Conservation (phyloP, 2,888 invertebrate genomes). For the Cryptosula pallasiana region DNA sequence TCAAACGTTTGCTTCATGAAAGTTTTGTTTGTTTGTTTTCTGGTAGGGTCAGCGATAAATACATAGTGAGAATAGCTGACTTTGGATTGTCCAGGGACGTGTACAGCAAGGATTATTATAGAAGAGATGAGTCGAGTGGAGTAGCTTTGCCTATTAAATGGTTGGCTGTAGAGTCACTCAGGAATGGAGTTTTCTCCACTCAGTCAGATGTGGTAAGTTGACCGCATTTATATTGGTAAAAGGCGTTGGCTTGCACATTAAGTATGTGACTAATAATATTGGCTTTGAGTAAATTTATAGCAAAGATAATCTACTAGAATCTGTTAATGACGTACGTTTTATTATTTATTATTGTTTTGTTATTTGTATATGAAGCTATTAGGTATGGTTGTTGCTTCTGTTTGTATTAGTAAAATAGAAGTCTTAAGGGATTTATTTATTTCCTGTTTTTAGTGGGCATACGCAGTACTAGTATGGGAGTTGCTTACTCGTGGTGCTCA, state of each 20-base stretch:
- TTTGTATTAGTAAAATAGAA: no score
- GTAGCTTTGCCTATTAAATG: constrained; percentile 56
- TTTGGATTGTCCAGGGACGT: constrained; percentile 60
- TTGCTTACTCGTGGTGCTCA: constrained; percentile 55
- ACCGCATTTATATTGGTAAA: neutral
- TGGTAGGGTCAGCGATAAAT: constrained; percentile 54
- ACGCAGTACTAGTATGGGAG: constrained; percentile 56
- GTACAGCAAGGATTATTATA: constrained; percentile 57
- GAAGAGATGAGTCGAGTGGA: constrained; percentile 54
- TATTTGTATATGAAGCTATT: no score
- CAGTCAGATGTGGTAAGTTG: constrained; percentile 55
- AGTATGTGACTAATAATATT: no score
- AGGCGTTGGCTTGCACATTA: no score
- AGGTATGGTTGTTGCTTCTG: no score
- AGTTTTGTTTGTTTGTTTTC: neutral
- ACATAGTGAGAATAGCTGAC: constrained; percentile 57
- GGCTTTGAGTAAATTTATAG: no score
- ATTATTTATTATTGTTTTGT: no score
- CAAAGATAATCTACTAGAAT: no score
- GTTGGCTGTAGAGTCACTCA: constrained; percentile 57
- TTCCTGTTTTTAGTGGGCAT: constrained; percentile 55
- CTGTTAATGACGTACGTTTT: no score
- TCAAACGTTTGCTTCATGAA: neutral
- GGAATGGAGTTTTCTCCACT: constrained; percentile 51
- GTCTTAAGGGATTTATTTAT: no score